Base-by-base conservation (phyloP, 2,113 vertebrate genomes). In the Solenodon paradoxus region DNA sequence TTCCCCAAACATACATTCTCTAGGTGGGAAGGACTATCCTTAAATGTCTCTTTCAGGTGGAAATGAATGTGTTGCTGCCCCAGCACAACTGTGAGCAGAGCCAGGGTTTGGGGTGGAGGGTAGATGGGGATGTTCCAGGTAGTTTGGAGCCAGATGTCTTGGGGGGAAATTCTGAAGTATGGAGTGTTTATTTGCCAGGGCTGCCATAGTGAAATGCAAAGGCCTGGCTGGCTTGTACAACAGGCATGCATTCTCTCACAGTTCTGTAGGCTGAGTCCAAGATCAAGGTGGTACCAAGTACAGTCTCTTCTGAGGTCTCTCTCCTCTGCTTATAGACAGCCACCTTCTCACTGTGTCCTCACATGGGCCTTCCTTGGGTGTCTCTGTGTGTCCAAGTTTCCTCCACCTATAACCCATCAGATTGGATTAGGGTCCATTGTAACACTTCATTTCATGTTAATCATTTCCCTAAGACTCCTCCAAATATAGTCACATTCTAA, bases 1-100 rank as follows among this genome's bases (percentile, higher is more conserved):
- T 96, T 80, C 75, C 24, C 42, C 72, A 75, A 92, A 71, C 38
- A 17, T 66, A 63, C 30, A 4, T 64, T 61, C 42, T 28, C 63
- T 20, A n/a, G 13, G n/a, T 55, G 42, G 20, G 32, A 45, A 83
- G 12, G 42, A 63, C n/a, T 35, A 7, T 40, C 26, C 42, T 42
- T 42, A 57, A 61, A 22, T 38, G 35, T 47, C 51, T 69, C 61
- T n/a, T 28, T 81, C 55, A 30, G 26, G 7, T 55, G 59, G 42
- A 80, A 74, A 45, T 2, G 5, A 45, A 9, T 28, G 0, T 26
- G 12, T 42, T 68, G 22, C 69, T 53, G 2, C 40, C 22, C 28
- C 1, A 11, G 2, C 9, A 22, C 12, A 10, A 22, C 45, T 66
- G n/a, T 2, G 9, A 24, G 17, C 7, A 51, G 2, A 51, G 13